A percentile compares a stretch with the other conserved stretches of the same genome.
These are phyloP conservation scores for Heliconius erato DNA, from an alignment of 2,888 invertebrate species.

Conservation along the genomic window DNA sequence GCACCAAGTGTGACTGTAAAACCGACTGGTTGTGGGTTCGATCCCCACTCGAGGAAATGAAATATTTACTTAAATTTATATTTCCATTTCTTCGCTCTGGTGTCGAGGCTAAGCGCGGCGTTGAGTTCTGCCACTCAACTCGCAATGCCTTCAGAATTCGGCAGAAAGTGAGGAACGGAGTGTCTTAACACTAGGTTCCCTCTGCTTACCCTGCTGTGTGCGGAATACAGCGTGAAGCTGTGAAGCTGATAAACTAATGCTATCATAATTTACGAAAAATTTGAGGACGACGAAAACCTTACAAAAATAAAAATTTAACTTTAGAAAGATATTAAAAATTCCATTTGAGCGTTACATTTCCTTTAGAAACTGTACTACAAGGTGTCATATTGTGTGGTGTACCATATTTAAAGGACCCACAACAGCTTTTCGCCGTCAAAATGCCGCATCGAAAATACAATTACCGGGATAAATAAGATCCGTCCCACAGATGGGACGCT, in stretches of 20 bases:
- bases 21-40: too few species aligned
- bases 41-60: too few species aligned
- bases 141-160: too few species aligned
- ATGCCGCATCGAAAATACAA: constrained; percentile 7
- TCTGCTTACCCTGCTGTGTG: too few species aligned
- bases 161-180: too few species aligned
- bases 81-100: too few species aligned
- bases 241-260: neutral
- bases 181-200: too few species aligned
- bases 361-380: neutral
- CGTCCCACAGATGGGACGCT: constrained; percentile 1
- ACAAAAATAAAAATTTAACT: neutral
- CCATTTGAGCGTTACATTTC: neutral
- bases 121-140: too few species aligned
- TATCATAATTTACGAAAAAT: neutral
- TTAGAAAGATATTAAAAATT: neutral
- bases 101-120: too few species aligned
- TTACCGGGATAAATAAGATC: constrained; percentile 11
- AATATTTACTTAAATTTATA: too few species aligned
- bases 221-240: too few species aligned
- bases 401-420: neutral
- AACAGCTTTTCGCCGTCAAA: neutral
- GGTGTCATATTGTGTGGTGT: neutral
- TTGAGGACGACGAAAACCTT: neutral
- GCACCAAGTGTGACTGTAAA: too few species aligned